phyloP scores from a whole-genome alignment of 37 sponge, comb jelly and placozoan species.

The Eunapius fragilis region DNA sequence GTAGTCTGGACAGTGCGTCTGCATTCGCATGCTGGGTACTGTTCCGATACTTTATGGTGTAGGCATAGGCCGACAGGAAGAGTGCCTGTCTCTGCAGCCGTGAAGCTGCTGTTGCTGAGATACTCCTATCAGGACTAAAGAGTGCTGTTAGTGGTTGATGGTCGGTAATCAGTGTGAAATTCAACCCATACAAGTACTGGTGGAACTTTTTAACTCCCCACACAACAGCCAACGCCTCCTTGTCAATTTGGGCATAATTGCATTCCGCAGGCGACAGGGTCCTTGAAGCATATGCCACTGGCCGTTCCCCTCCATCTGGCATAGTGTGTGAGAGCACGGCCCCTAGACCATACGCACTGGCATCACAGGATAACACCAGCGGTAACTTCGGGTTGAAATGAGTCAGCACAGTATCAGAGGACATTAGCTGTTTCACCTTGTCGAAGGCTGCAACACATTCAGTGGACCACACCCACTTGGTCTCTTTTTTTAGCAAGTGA shows the following conservation, averaged over 20 bases:
- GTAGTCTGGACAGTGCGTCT: too few species aligned
- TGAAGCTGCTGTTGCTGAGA: too few species aligned
- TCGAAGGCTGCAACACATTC: conserved; percentile 11
- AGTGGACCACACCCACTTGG: conserved; percentile 6
- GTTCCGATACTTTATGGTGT: too few species aligned
- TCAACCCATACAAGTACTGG: too few species aligned
- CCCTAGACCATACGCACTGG: conserved; percentile 18
- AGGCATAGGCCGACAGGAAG: too few species aligned
- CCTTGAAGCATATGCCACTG: conserved; percentile 17
- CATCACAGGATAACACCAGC: conserved; percentile 20
- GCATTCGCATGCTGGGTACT: too few species aligned
- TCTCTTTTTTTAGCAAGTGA: background rate
- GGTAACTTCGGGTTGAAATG: background rate
- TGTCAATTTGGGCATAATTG: conserved; percentile 17
- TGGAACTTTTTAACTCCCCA: conserved; percentile 1
- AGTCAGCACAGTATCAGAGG: conserved; percentile 6
- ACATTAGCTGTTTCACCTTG: conserved; percentile 4
- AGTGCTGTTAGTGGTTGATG: too few species aligned
- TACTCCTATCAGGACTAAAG: too few species aligned
- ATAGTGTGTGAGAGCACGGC: conserved; percentile 22
- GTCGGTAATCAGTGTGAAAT: too few species aligned
- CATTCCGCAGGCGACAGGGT: conserved; percentile 8
- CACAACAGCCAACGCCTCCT: conserved; percentile 8
- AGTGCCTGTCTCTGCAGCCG: too few species aligned
- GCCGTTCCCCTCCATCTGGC: conserved; percentile 13